Conservation (phyloP, 2,888 invertebrate genomes). For the Hoplodrina ambigua region DNA sequence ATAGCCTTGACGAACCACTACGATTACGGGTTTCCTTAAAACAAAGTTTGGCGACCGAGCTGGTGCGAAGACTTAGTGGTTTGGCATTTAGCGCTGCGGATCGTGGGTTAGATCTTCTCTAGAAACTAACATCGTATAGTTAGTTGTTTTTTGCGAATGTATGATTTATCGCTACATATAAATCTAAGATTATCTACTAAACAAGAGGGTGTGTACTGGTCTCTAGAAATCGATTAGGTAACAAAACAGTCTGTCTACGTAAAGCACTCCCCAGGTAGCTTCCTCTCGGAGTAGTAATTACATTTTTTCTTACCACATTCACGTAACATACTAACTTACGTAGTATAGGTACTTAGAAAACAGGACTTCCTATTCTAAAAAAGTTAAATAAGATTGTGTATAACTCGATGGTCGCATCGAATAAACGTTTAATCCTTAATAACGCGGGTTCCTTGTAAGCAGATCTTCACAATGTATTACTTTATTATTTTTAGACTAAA, state of each 20-base stretch:
- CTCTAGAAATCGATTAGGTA: conserved; percentile 10
- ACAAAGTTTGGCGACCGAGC: conserved; percentile 21
- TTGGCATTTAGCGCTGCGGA: neutral
- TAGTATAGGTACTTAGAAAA: conserved; percentile 24
- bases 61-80: conserved; percentile 5
- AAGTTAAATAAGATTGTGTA: conserved; percentile 39
- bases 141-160: neutral
- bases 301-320: conserved; percentile 24
- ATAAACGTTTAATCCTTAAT: too few relatives aligned
- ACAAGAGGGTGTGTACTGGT: neutral
- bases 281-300: conserved; percentile 33
- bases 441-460: too few relatives aligned
- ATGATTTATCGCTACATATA: neutral
- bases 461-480: too few relatives aligned
- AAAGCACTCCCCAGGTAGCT: neutral
- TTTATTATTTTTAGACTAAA: too few relatives aligned
- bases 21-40: conserved; percentile 28
- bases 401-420: too few relatives aligned
- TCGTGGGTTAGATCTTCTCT: neutral
- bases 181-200: neutral
- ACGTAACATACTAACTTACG: conserved; percentile 23
- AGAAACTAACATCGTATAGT: neutral
- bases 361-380: conserved; percentile 18
- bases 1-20: conserved; percentile 20
- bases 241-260: conserved; percentile 3